Evolutionary conservation across 35 echinoderm and acorn worm genomes (phyloP).

Genomic region (Heliocidaris tuberculata): DNA sequence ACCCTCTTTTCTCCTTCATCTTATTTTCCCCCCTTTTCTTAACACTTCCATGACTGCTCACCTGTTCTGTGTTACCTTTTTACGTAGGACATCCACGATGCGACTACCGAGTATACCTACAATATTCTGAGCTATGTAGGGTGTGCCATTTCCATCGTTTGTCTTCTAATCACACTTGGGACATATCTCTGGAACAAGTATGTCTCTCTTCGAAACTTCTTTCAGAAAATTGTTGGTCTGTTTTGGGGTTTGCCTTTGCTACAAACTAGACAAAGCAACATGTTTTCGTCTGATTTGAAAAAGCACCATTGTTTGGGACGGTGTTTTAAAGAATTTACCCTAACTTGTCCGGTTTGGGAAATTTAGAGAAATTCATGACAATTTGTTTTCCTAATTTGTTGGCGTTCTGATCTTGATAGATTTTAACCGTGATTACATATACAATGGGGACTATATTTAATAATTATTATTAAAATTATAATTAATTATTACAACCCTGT

Average conservation of each 20-base stretch:
- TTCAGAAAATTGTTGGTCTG: background rate
- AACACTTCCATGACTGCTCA: background rate
- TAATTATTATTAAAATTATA: no score
- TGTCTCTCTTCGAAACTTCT: background rate
- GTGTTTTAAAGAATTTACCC: background rate
- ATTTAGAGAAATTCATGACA: background rate
- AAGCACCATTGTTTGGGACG: no score
- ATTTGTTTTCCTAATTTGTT: background rate
- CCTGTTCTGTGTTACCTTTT: background rate
- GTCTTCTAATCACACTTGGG: background rate
- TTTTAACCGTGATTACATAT: no score
- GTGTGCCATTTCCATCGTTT: background rate
- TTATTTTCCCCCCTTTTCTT: no score
- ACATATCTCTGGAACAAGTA: slow-evolving; percentile 37
- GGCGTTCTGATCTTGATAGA: background rate
- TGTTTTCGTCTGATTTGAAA: background rate
- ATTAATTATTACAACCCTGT: no score
- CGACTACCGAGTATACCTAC: background rate
- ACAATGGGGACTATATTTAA: no score
- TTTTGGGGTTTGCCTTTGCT: background rate
- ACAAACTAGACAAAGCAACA: background rate
- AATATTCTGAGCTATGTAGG: slow-evolving; percentile 19
- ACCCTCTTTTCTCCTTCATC: no score
- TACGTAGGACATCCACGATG: background rate
- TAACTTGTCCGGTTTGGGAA: background rate